phyloP scores from a whole-genome alignment of 2,888 invertebrate species.

The Oeneis ivallda region DNA sequence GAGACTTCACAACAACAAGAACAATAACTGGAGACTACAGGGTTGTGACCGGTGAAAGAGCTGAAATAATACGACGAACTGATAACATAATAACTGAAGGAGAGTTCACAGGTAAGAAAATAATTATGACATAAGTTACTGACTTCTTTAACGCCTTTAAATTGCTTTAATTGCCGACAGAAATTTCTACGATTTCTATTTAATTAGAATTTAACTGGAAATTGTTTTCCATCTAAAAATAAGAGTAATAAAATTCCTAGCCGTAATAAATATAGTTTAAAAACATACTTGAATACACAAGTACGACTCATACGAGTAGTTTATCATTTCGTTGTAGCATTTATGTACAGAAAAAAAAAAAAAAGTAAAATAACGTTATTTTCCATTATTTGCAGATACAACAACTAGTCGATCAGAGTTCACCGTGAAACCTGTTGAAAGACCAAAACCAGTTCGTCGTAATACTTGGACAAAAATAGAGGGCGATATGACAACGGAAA shows the following conservation, averaged over 20 bases:
- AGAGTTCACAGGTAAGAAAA: slow-evolving; percentile 82
- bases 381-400: slow-evolving; percentile 76
- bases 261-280: too few species aligned
- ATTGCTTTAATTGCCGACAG: too few species aligned
- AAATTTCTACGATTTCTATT: too few species aligned
- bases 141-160: too few species aligned
- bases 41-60: slow-evolving; percentile 83
- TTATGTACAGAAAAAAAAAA: neutral
- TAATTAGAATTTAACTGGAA: too few species aligned
- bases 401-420: slow-evolving; percentile 87
- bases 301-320: too few species aligned
- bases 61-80: slow-evolving; percentile 83
- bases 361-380: neutral
- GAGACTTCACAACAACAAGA: slow-evolving; percentile 80
- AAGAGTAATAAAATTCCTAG: too few species aligned
- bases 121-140: neutral
- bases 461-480: slow-evolving; percentile 90
- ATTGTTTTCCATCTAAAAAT: too few species aligned
- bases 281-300: too few species aligned
- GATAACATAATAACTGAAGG: slow-evolving; percentile 86
- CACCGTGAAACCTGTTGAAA: slow-evolving; percentile 85
- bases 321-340: too few species aligned
- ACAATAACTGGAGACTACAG: slow-evolving; percentile 81
- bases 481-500: slow-evolving; percentile 87
- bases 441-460: slow-evolving; percentile 84